Percentiles rank a stretch among this genome's conserved stretches.
Evolutionary conservation across 2,113 vertebrate species (phyloP).

Genomic region (Zosterops japonicus): DNA sequence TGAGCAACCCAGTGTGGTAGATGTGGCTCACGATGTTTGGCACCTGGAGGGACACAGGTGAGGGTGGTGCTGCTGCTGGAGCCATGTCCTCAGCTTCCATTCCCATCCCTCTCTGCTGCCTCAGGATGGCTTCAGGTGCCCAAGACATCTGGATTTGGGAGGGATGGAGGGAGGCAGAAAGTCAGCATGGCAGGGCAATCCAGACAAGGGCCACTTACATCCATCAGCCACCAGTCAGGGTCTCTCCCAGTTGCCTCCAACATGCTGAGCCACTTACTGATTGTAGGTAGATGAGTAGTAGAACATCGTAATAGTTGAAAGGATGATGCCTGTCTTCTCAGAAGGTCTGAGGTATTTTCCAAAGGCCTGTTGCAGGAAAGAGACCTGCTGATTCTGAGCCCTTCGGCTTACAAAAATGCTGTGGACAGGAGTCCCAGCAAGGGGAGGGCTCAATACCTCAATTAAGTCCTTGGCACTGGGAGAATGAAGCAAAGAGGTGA

Average conservation of each 20-base stretch:
- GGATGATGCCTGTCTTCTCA: background rate
- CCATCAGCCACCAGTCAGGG: background rate
- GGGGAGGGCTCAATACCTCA: too few relatives aligned
- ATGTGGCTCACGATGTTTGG: background rate
- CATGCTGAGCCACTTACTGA: background rate
- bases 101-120: background rate
- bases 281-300: background rate
- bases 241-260: background rate
- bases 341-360: background rate
- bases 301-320: background rate
- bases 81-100: background rate
- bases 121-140: background rate
- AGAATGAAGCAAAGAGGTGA: too few relatives aligned
- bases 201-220: background rate
- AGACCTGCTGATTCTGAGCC: too few relatives aligned
- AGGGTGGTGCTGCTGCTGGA: background rate
- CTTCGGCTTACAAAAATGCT: too few relatives aligned
- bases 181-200: background rate
- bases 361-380: too few relatives aligned
- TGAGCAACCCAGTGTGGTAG: background rate
- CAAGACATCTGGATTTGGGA: background rate
- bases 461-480: too few relatives aligned
- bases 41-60: background rate
- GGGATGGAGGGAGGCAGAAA: background rate
- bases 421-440: too few relatives aligned